phyloP scores from a whole-genome alignment of 2,113 vertebrate species.

The Scytalopus superciliaris region DNA sequence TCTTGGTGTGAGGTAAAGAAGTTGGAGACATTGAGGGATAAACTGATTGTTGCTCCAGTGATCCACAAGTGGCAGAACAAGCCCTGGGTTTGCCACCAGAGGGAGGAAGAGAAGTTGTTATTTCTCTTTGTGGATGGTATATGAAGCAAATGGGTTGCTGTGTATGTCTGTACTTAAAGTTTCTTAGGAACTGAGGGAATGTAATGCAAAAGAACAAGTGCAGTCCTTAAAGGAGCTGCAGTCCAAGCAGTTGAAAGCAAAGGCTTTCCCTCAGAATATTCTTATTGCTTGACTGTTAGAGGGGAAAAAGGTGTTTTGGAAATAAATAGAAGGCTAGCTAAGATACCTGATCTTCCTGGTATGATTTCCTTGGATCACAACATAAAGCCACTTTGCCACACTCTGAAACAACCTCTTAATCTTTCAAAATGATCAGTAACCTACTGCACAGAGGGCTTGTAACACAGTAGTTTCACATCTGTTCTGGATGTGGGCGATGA shows the following conservation, averaged over 20 bases:
- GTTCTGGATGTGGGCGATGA: neutral
- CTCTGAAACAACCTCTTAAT: neutral
- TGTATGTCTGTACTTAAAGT: neutral
- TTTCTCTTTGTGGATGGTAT: neutral
- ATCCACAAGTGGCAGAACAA: neutral
- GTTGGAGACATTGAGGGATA: neutral
- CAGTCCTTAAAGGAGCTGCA: neutral
- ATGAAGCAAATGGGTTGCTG: neutral
- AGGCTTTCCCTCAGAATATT: neutral
- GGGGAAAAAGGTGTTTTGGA: neutral
- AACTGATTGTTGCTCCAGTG: neutral
- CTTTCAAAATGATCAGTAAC: neutral
- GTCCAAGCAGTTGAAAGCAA: neutral
- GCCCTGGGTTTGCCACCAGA: neutral
- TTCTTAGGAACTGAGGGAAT: neutral
- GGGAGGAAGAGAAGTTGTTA: conserved; percentile 9
- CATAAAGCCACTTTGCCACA: neutral
- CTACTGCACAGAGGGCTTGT: neutral
- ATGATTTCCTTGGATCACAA: neutral
- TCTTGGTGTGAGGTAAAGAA: neutral
- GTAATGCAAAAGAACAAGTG: neutral
- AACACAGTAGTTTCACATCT: neutral
- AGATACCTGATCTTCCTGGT: neutral
- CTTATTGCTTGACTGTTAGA: neutral
- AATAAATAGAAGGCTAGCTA: neutral